These are phyloP conservation scores for Acromyrmex echinatior DNA, from an alignment of 1,140 invertebrate species.

Conservation along the genomic window DNA sequence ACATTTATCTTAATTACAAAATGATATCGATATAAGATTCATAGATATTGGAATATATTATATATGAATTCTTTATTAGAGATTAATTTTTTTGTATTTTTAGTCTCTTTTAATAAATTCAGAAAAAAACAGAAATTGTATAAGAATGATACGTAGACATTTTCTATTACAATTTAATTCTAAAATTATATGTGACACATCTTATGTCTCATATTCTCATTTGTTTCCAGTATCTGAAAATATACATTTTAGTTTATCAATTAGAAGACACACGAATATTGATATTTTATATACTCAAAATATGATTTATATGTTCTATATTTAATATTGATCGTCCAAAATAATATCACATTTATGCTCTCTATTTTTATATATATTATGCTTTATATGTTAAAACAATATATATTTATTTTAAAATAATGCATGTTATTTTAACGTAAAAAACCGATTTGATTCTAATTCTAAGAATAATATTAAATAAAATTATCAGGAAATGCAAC, in stretches of 20 bases:
- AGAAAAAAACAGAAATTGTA: not conserved
- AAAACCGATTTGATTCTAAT: not conserved
- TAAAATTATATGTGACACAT: not conserved
- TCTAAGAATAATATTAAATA: not conserved
- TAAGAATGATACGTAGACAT: not conserved
- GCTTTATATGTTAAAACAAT: too few relatives aligned
- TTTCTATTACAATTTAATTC: not conserved
- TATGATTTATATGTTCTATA: too few relatives aligned
- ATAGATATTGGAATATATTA: not conserved
- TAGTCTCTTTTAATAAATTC: not conserved
- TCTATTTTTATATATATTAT: too few relatives aligned
- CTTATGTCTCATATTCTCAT: not conserved
- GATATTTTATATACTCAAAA: too few relatives aligned
- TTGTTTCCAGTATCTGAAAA: not conserved
- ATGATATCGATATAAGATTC: not conserved
- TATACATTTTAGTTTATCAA: not conserved
- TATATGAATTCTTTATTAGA: not conserved
- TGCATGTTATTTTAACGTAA: not conserved
- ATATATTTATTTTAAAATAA: not conserved
- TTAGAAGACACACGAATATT: not conserved
- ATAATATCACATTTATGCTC: too few relatives aligned
- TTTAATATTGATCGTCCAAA: too few relatives aligned
- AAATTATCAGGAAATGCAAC: not conserved
- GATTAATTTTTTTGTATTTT: not conserved
- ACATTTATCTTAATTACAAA: slow-evolving; percentile 8